Percentiles rank a stretch among this genome's conserved stretches.
These are phyloP conservation scores for Chiroxiphia lanceolata DNA, from an alignment of 2,797 vertebrate species.

Conservation along the genomic window DNA sequence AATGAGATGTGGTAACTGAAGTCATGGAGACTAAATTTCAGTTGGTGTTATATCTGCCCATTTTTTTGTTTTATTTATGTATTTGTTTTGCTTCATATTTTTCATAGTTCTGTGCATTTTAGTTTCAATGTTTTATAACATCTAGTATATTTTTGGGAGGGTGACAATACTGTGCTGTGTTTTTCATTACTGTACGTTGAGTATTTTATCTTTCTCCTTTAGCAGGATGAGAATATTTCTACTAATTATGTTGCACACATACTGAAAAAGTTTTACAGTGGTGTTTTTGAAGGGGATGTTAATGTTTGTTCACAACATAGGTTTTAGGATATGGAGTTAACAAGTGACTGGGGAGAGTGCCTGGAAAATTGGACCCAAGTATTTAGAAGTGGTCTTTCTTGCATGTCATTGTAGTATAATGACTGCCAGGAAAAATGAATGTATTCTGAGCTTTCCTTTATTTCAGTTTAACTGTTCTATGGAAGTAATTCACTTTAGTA, in stretches of 20 bases:
- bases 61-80: not conserved
- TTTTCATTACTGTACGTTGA: not conserved
- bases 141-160: not conserved
- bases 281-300: not conserved
- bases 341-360: not conserved
- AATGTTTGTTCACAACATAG: not conserved
- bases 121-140: not conserved
- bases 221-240: not conserved
- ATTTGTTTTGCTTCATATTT: not conserved
- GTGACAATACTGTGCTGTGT: not conserved
- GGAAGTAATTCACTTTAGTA: not conserved
- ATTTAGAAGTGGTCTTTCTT: not conserved
- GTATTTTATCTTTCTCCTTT: not conserved
- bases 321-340: not conserved
- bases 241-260: not conserved
- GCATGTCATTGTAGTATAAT: not conserved
- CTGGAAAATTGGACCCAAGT: not conserved
- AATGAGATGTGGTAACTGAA: not conserved
- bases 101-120: not conserved
- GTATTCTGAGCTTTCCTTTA: not conserved
- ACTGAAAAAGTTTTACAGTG: not conserved
- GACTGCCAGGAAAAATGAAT: not conserved
- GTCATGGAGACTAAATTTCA: not conserved
- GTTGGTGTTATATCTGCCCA: not conserved
- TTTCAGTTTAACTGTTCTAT: not conserved